phyloP scores from a whole-genome alignment of 1,140 invertebrate genomes.

The Nilaparvata lugens region DNA sequence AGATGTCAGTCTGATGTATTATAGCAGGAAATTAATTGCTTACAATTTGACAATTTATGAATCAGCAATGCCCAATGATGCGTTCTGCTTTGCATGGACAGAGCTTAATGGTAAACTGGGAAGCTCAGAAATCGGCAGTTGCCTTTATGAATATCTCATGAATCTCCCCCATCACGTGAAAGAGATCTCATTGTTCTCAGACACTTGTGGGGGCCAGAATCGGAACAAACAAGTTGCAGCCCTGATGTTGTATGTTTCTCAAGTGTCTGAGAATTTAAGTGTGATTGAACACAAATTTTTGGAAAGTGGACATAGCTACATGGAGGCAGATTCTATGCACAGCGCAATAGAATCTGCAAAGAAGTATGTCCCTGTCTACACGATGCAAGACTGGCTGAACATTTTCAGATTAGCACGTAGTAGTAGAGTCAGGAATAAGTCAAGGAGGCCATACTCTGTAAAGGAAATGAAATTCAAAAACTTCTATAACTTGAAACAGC shows the following conservation, averaged over 20 bases:
- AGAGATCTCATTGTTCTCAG: conserved; percentile 12
- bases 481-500: too few relatives aligned
- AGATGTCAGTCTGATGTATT: conserved; percentile 22
- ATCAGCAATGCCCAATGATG: conserved; percentile 4
- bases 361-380: neutral
- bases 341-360: neutral
- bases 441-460: too few relatives aligned
- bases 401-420: too few relatives aligned
- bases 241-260: conserved; percentile 9
- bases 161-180: conserved; percentile 3
- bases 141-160: conserved; percentile 7
- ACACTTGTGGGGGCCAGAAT: conserved; percentile 20
- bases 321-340: conserved; percentile 36
- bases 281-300: conserved; percentile 30
- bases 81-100: conserved; percentile 14
- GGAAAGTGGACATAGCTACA: conserved; percentile 35
- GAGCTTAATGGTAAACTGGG: conserved; percentile 13
- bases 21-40: conserved; percentile 18
- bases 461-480: too few relatives aligned
- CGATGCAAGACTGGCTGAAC: neutral
- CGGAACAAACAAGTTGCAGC: conserved; percentile 9
- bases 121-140: conserved; percentile 12
- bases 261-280: conserved; percentile 1
- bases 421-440: too few relatives aligned
- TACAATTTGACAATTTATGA: conserved; percentile 12